Conservation (phyloP, 2,113 vertebrate genomes). For the Callipepla squamata region DNA sequence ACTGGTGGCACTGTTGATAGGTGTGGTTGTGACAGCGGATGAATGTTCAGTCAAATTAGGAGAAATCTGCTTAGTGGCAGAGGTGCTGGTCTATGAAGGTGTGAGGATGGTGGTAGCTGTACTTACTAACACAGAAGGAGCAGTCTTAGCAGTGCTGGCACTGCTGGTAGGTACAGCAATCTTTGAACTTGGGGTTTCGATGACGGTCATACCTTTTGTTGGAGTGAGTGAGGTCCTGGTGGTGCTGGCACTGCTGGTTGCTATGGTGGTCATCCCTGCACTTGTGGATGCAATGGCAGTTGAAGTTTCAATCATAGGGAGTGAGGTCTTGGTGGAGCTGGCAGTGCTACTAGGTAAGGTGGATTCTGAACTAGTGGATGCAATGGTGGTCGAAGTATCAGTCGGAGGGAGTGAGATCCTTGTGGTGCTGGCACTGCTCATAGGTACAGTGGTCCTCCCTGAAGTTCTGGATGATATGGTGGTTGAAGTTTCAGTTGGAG, state of each 20-base stretch:
- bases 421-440: too few species aligned
- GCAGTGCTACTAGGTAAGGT: too few species aligned
- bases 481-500: too few species aligned
- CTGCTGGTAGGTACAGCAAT: neutral
- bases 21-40: neutral
- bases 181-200: too few species aligned
- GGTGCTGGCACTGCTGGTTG: neutral
- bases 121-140: accelerated
- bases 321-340: neutral
- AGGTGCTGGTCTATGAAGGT: neutral
- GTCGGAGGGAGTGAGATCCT: too few species aligned
- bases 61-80: neutral
- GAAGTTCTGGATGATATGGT: too few species aligned
- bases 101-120: neutral
- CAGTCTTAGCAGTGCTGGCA: neutral
- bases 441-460: too few species aligned
- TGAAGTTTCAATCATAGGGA: too few species aligned
- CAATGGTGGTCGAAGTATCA: neutral
- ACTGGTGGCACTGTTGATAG: neutral
- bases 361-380: neutral
- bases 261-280: neutral
- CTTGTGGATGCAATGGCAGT: too few species aligned
- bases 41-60: too few species aligned
- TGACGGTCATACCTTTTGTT: neutral
- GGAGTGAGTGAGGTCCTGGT: neutral